A percentile compares a stretch with the other conserved stretches of the same genome.
Evolutionary conservation across 2,113 vertebrate species (phyloP).

Genomic region (Equus quagga): DNA sequence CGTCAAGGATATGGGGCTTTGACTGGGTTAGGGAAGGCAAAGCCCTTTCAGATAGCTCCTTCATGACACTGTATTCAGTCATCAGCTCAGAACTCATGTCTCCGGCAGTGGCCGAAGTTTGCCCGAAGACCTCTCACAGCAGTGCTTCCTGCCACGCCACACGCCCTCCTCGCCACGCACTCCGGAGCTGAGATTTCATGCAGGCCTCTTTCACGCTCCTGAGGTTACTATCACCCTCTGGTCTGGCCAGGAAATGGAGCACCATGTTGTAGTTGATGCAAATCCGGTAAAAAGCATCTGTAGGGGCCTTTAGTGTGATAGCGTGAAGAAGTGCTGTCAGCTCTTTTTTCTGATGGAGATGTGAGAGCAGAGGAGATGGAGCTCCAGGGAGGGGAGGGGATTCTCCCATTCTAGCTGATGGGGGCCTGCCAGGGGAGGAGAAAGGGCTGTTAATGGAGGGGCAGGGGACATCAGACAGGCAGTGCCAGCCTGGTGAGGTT

Average conservation of each 20-base stretch:
- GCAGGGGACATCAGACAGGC: neutral
- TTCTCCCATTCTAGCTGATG: neutral
- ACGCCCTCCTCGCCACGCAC: too few species aligned
- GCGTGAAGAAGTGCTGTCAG: neutral
- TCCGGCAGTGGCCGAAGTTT: neutral
- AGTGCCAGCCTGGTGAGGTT: neutral
- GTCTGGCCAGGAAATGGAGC: neutral
- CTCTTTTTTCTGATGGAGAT: neutral
- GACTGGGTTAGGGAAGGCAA: neutral
- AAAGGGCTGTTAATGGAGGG: neutral
- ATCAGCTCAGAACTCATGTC: neutral
- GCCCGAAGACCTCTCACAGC: neutral
- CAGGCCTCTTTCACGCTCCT: neutral
- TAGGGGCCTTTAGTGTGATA: neutral
- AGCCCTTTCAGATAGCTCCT: neutral
- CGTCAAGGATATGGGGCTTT: neutral
- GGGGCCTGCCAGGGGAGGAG: neutral
- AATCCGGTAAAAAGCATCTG: neutral
- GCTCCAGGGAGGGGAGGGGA: fast-evolving
- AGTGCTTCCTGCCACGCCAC: neutral
- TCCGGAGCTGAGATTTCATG: neutral
- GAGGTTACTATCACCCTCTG: neutral
- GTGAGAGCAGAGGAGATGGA: neutral
- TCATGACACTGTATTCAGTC: neutral
- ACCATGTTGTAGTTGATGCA: neutral